These are phyloP conservation scores for Euura lappo DNA, from an alignment of 1,140 invertebrate species.

Conservation along the genomic window DNA sequence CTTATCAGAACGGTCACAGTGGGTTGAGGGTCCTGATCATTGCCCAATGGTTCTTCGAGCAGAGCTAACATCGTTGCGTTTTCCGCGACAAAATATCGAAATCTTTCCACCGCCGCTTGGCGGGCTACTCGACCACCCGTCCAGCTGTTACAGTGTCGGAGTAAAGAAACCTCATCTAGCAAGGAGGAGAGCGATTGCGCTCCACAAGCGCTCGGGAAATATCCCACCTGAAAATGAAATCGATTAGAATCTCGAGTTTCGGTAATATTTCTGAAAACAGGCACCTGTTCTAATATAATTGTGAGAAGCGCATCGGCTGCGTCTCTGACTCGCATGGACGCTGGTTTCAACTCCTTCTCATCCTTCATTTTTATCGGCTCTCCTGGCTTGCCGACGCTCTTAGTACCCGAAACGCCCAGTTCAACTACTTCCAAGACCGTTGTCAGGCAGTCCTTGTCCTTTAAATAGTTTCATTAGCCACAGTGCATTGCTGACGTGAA, in stretches of 20 bases:
- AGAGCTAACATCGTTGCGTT: conserved; percentile 88
- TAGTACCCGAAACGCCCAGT: conserved; percentile 95
- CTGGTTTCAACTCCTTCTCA: conserved; percentile 94
- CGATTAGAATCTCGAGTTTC: neutral
- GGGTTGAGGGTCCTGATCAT: conserved; percentile 78
- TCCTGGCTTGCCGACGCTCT: conserved; percentile 84
- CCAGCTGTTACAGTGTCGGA: conserved; percentile 78
- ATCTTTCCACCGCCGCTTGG: conserved; percentile 67
- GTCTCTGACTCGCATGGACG: conserved; percentile 94
- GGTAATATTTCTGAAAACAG: conserved; percentile 24
- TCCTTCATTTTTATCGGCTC: conserved; percentile 92
- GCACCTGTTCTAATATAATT: conserved; percentile 88
- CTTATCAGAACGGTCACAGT: conserved; percentile 83
- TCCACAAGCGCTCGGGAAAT: conserved; percentile 84
- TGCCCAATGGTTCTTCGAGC: conserved; percentile 88
- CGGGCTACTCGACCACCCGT: conserved; percentile 60
- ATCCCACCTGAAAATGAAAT: conserved; percentile 67
- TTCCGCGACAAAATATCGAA: conserved; percentile 92
- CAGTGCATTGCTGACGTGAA: neutral
- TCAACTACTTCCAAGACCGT: conserved; percentile 96
- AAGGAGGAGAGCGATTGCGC: conserved; percentile 84
- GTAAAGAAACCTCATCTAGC: conserved; percentile 85
- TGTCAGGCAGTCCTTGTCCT: conserved; percentile 90
- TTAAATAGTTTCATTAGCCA: neutral
- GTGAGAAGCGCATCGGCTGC: conserved; percentile 92